Conservation (phyloP, 1,140 invertebrate species). For the Drosophila pallidifrons region DNA sequence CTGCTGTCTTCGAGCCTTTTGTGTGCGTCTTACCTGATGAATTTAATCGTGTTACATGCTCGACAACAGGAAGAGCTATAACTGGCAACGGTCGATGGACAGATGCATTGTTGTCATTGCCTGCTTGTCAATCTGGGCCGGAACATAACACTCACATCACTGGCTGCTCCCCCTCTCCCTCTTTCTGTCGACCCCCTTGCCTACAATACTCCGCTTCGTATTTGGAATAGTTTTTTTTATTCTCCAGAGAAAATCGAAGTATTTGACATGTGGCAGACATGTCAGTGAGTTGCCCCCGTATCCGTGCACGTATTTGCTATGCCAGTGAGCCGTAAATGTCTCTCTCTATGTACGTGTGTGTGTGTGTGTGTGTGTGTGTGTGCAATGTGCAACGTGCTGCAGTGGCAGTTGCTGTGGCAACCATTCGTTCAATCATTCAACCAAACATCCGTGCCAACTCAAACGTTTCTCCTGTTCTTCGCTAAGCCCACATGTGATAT, state of each 20-base stretch:
- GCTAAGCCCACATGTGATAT: background rate
- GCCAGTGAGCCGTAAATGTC: background rate
- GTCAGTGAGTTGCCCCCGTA: constrained; percentile 40
- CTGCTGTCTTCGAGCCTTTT: background rate
- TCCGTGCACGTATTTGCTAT: constrained; percentile 5
- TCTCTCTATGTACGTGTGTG: background rate
- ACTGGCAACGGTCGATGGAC: constrained; percentile 1
- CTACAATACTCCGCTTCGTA: background rate
- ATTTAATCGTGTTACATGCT: background rate
- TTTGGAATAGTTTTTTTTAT: constrained; percentile 13
- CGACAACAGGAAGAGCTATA: constrained; percentile 1
- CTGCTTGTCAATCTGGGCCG: constrained; percentile 11
- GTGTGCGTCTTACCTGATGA: background rate
- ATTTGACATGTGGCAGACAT: constrained; percentile 71
- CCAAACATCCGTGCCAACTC: constrained; percentile 16
- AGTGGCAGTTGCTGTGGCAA: constrained; percentile 13
- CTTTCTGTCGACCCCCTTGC: background rate
- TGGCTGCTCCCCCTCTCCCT: background rate
- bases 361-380: too few relatives aligned
- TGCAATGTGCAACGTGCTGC: constrained; percentile 15
- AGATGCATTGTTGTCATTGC: constrained; percentile 19
- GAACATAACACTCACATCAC: constrained; percentile 11
- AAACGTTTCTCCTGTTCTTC: constrained; percentile 17
- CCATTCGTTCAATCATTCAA: constrained; percentile 25
- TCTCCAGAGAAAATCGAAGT: constrained; percentile 61